Evolutionary conservation across 1,140 invertebrate species (phyloP).

Genomic region (Anastatus disparis): DNA sequence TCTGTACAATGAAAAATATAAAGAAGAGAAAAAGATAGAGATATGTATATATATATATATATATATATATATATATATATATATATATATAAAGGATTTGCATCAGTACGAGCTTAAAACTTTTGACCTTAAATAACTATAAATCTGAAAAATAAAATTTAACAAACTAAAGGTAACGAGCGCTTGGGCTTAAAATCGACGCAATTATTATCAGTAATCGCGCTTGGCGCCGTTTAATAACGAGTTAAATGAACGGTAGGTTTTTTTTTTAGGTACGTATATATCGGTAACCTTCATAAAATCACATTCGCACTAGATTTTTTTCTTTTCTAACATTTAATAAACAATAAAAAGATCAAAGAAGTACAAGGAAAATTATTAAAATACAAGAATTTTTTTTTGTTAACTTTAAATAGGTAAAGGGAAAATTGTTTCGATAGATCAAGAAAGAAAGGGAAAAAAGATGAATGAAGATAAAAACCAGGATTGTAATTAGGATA

Average conservation of each 20-base stretch:
- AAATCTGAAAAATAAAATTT: conserved; percentile 32
- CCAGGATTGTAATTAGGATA: too few species aligned
- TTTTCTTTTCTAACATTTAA: too few species aligned
- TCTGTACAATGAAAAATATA: conserved; percentile 34
- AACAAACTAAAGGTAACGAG: conserved; percentile 54
- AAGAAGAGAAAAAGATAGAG: not conserved
- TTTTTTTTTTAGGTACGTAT: conserved; percentile 55
- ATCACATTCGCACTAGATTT: conserved; percentile 62
- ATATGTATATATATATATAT: too few species aligned
- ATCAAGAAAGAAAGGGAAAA: too few species aligned
- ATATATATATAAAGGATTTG: too few species aligned
- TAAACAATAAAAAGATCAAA: too few species aligned
- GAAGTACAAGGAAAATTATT: conserved; percentile 1
- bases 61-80: too few species aligned
- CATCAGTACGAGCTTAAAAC: conserved; percentile 43
- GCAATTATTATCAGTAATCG: too few species aligned
- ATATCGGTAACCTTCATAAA: conserved; percentile 66
- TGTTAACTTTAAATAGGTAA: too few species aligned
- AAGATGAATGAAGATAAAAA: too few species aligned
- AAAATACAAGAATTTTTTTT: not conserved
- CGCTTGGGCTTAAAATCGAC: conserved; percentile 44
- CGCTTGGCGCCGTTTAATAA: conserved; percentile 45
- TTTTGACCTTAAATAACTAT: conserved; percentile 49
- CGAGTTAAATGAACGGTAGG: too few species aligned
- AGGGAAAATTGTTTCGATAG: too few species aligned